Evolutionary conservation across 2,888 invertebrate genomes (phyloP), one percentile per base, ranked within the genome.

Genomic region (Nezara viridula): DNA sequence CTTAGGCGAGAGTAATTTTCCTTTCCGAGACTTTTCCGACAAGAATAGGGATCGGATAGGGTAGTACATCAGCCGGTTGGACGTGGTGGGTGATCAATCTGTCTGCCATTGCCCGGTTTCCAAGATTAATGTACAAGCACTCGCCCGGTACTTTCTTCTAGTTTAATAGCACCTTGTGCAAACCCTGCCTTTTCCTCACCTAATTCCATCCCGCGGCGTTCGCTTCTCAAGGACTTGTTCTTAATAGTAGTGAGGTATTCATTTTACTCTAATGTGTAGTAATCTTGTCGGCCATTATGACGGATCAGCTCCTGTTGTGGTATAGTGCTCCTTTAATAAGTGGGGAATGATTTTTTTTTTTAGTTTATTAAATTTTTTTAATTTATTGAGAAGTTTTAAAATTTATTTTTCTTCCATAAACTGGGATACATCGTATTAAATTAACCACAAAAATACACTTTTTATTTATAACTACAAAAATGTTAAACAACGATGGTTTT

Each of bases 101-200:
- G 66, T 66, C 66, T 66, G 6, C 32, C 66, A 66, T 66, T 66
- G 66, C 66, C 32, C 66, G 7, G 66, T 66, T 66, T 32, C 66
- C 66, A 32, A 66, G 66, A 66, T 66, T 66, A 66, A 66, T 66
- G 66, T 66, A 19, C 66, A 66, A 32, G 32, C 32, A 66, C 32
- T 66, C 32, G 66, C 32, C 19, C 66, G 7, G 66, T 66, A 66
- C 66, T 66, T 66, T 66, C 66, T 66, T 66, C 19, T 66, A 32
- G 32, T 66, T 66, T 66, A 66, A 66, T 66, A 66, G 66, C 66
- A 66, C 66, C 66, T 66, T 66, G 66, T 66, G 66, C 66, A 66
- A 66, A 66, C 32, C 66, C 66, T 66, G 32, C 66, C 66, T 66
- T 66, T 60, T 66, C 66, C 66, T 66, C 66, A 66, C 66, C 66